A percentile compares a stretch with the other conserved stretches of the same genome.
Conservation (phyloP, 2,113 vertebrate genomes). For the Elachura formosa region DNA sequence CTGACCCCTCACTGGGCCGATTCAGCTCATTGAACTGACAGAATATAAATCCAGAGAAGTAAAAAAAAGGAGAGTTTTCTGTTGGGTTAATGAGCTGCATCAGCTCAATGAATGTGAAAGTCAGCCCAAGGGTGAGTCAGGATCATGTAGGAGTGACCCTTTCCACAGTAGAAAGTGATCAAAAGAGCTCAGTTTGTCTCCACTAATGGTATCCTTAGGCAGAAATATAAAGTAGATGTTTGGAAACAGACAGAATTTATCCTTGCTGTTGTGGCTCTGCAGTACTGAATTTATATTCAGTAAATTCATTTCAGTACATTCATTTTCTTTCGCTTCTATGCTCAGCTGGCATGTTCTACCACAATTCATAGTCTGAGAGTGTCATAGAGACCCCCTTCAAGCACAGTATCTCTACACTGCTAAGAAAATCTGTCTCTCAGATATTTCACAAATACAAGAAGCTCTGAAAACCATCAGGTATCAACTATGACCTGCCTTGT, state of each 20-base stretch:
- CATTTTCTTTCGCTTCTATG: background rate
- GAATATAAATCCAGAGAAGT: constrained; percentile 1
- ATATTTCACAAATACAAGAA: background rate
- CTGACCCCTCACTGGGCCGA: background rate
- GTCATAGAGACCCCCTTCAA: background rate
- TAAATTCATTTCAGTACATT: too few relatives aligned
- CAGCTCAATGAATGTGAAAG: background rate
- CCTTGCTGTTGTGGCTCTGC: background rate
- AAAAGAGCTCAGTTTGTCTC: background rate
- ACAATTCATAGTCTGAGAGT: background rate
- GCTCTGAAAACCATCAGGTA: background rate
- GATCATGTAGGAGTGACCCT: background rate
- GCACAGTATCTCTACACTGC: background rate
- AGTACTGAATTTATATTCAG: background rate
- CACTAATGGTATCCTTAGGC: background rate
- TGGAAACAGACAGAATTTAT: background rate
- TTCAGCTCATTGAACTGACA: constrained; percentile 1
- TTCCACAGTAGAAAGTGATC: background rate
- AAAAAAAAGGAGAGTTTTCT: background rate
- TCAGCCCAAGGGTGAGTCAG: constrained; percentile 18
- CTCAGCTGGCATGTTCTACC: background rate
- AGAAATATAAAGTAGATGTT: background rate
- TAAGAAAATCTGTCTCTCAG: background rate
- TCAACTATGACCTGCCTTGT: background rate
- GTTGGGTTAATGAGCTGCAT: constrained; percentile 26